phyloP scores from a whole-genome alignment of 2,797 vertebrate genomes.

The Ispidina lecontei region DNA sequence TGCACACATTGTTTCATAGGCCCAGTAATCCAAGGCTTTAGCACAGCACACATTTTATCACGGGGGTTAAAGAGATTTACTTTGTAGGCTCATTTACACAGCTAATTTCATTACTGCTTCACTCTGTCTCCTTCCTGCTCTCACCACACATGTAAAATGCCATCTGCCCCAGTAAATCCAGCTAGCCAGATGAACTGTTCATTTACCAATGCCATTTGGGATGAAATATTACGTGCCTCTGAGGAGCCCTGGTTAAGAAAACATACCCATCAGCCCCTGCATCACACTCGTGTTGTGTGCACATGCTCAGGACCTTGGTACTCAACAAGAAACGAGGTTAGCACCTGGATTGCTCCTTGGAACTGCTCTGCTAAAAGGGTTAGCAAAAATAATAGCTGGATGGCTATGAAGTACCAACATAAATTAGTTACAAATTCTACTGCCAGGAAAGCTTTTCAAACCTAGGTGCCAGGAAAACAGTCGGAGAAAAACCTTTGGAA shows the following conservation, averaged over 20 bases:
- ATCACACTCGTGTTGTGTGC: background rate
- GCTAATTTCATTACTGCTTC: slow-evolving; percentile 60
- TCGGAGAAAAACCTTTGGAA: background rate
- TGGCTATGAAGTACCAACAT: slow-evolving; percentile 1
- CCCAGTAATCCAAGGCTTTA: slow-evolving; percentile 65
- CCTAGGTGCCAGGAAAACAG: slow-evolving; percentile 15
- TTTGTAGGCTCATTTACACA: slow-evolving; percentile 37
- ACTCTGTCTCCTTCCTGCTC: slow-evolving; percentile 29
- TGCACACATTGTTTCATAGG: slow-evolving; percentile 53
- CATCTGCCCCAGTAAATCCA: slow-evolving; percentile 56
- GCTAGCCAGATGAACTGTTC: slow-evolving; percentile 12
- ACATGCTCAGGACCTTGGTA: background rate
- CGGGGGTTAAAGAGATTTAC: slow-evolving; percentile 66
- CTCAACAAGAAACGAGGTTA: background rate
- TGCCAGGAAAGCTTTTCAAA: slow-evolving; percentile 24
- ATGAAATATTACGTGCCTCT: slow-evolving; percentile 38
- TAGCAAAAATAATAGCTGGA: background rate
- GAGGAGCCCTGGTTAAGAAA: background rate
- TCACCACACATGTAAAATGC: background rate
- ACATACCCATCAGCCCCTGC: background rate
- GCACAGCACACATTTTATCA: slow-evolving; percentile 55
- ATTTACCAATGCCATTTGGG: slow-evolving; percentile 27
- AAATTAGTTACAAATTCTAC: slow-evolving; percentile 19
- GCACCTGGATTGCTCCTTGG: background rate
- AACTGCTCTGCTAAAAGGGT: background rate